Evolutionary conservation across 1,140 invertebrate genomes (phyloP).

Genomic region (Drosophila pachea): DNA sequence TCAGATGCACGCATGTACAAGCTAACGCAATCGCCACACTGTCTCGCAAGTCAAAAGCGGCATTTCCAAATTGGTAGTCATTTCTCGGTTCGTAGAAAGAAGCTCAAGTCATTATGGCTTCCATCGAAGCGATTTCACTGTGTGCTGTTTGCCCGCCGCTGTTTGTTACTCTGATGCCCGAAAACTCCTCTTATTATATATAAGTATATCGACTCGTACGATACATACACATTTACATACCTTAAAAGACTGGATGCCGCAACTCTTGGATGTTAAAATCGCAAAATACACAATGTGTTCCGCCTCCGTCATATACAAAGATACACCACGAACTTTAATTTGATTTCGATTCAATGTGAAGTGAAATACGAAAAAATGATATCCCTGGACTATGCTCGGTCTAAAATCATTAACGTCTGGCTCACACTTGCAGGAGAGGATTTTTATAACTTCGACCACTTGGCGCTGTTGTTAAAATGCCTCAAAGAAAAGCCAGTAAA

Average conservation of each 20-base stretch:
- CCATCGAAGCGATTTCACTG: slow-evolving; percentile 75
- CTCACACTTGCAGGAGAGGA: neutral
- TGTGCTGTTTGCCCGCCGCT: slow-evolving; percentile 69
- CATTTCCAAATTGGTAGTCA: slow-evolving; percentile 75
- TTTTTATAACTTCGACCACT: slow-evolving; percentile 4
- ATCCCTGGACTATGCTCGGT: slow-evolving; percentile 42
- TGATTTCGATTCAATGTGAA: slow-evolving; percentile 70
- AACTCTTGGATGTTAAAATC: slow-evolving; percentile 74
- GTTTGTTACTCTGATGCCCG: slow-evolving; percentile 74
- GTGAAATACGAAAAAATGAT: slow-evolving; percentile 47
- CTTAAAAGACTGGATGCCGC: slow-evolving; percentile 72
- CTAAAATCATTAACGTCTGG: slow-evolving; percentile 51
- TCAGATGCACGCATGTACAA: slow-evolving; percentile 4
- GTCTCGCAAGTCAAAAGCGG: slow-evolving; percentile 76
- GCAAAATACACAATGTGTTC: slow-evolving; percentile 76
- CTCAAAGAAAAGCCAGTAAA: slow-evolving; percentile 37
- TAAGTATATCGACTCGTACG: slow-evolving; percentile 52
- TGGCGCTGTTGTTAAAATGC: slow-evolving; percentile 42
- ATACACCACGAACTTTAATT: slow-evolving; percentile 69
- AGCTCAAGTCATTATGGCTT: slow-evolving; percentile 75
- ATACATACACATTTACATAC: slow-evolving; percentile 43
- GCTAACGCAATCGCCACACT: slow-evolving; percentile 62
- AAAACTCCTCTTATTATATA: slow-evolving; percentile 75
- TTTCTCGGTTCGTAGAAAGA: slow-evolving; percentile 76
- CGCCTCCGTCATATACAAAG: slow-evolving; percentile 62